Evolutionary conservation across 2,113 vertebrate species (phyloP).

Genomic region (Vulpes ferrilata): DNA sequence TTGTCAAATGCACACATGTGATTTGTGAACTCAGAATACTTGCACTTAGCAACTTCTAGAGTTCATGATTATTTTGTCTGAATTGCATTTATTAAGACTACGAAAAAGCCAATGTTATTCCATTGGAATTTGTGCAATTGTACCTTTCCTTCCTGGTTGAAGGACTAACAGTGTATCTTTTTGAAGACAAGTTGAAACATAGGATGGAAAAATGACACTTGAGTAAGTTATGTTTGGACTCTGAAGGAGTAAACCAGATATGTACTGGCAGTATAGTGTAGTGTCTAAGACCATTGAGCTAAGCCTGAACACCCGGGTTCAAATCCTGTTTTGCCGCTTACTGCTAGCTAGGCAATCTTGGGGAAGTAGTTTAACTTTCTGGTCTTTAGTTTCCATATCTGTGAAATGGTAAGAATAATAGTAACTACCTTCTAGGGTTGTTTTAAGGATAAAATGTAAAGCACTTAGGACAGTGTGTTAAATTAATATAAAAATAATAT

Average conservation of each 20-base stretch:
- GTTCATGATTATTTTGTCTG: neutral
- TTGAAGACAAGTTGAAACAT: neutral
- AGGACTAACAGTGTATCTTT: constrained; percentile 3
- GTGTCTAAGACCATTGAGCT: neutral
- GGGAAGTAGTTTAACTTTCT: neutral
- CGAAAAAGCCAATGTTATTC: neutral
- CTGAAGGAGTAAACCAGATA: neutral
- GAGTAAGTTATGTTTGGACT: neutral
- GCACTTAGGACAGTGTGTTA: neutral
- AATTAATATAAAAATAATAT: neutral
- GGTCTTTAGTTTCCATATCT: neutral
- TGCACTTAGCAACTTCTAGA: neutral
- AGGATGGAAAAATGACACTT: neutral
- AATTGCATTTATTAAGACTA: neutral
- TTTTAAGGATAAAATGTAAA: neutral
- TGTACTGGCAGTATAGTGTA: neutral
- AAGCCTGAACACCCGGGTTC: neutral
- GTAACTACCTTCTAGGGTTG: neutral
- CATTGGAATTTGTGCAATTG: neutral
- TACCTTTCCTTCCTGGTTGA: neutral
- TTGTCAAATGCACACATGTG: neutral
- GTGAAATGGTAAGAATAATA: neutral
- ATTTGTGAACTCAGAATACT: neutral
- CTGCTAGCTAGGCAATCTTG: neutral
- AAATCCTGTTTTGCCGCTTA: neutral